These are phyloP conservation scores for Sturnus vulgaris DNA, from an alignment of 2,113 vertebrate species.

Conservation along the genomic window DNA sequence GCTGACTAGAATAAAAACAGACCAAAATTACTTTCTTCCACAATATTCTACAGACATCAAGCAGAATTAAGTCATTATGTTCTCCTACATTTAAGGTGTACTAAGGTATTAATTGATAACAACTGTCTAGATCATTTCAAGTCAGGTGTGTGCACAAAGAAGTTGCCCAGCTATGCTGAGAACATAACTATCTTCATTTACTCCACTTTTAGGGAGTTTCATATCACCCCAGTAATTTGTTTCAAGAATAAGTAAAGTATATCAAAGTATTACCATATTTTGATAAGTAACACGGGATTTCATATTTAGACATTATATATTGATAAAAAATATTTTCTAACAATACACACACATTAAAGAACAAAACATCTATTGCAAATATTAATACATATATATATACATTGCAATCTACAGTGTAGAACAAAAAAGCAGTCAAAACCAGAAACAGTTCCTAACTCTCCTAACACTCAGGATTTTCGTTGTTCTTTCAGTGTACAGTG, in stretches of 20 bases:
- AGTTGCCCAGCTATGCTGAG: not conserved
- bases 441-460: not conserved
- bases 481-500: not conserved
- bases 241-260: not conserved
- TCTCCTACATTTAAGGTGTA: not conserved
- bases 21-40: not conserved
- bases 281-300: not conserved
- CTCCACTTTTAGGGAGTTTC: not conserved
- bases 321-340: not conserved
- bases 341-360: rapidly evolving
- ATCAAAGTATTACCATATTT: too few species aligned
- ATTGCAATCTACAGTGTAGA: not conserved
- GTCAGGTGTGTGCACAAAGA: not conserved
- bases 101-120: not conserved
- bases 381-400: not conserved
- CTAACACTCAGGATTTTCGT: not conserved
- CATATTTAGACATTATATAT: not conserved
- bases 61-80: not conserved
- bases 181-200: not conserved
- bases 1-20: not conserved
- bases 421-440: not conserved
- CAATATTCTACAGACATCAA: not conserved
- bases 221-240: not conserved
- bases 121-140: not conserved
- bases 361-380: rapidly evolving